Base-by-base conservation (phyloP, 1,140 invertebrate genomes). In the Saccostrea echinata region DNA sequence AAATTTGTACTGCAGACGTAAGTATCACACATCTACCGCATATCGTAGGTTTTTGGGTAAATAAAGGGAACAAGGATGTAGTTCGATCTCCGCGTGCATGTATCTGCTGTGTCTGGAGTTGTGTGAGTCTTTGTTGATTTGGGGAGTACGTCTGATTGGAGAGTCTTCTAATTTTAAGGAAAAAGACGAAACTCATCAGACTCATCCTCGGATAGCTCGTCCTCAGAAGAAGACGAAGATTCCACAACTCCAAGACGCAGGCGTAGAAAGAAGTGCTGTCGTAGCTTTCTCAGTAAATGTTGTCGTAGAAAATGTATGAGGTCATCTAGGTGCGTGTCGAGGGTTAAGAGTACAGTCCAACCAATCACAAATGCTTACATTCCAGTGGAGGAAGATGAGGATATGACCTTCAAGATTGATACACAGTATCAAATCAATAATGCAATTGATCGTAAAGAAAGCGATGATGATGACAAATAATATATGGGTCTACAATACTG, bases 1-100 rank as follows among this genome's bases (percentile, higher is more conserved):
- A 12, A 83, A 83, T 6, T 35, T 83, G 21, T 83, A 83, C 43
- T 83, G 81, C 43, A 18, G 81, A 51, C 81, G 81, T 83, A 83
- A 83, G 81, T 83, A 52, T 51, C 9, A 18, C 4, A 30, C 2
- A 13, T 33, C 2, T 18, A 13, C 2, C 6, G 0, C 27, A 30
- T 30, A 33, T 16, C 9, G 16, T 61, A 61, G 55, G 18, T 61
- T 61, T 57, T 61, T 61, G 55, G 0, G 55, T 61, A 61, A 33
- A 33, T 76, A 27, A 30, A 30, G 24, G 24, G 68, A 30, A 27
- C 13, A 76, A 33, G 16, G 30, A 12, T 76, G 68, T 27, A 33
- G 68, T 30, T 43, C 16, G 30, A 24, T 21, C 11, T 76, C 68
- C 27, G 8, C 16, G 27, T 76, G 30, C 30, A 76, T 76, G 68